Conservation (phyloP, 1,140 invertebrate species). For the Scaptomyza hsui region DNA sequence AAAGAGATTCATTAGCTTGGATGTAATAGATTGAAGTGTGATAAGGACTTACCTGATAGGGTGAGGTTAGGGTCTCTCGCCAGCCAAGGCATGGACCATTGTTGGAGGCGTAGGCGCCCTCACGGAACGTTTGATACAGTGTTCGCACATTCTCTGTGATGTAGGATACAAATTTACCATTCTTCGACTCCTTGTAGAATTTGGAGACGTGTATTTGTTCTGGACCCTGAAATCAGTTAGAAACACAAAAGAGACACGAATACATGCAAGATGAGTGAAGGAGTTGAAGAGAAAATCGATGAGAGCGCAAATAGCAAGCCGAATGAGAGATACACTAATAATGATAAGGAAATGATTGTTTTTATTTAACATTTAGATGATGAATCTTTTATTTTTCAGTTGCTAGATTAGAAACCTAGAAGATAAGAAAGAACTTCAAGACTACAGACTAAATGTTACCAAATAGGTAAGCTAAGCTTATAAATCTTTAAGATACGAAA, state of each 20-base stretch:
- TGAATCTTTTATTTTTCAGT: too few relatives aligned
- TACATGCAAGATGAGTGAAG: constrained; percentile 70
- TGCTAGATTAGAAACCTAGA: too few relatives aligned
- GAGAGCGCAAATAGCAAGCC: constrained; percentile 4
- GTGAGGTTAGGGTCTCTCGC: constrained; percentile 89
- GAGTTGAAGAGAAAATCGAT: constrained; percentile 30
- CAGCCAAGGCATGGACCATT: constrained; percentile 97
- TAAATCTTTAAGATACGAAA: too few relatives aligned
- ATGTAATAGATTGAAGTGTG: neutral
- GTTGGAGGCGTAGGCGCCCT: constrained; percentile 96
- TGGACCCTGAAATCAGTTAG: constrained; percentile 88
- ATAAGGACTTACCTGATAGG: constrained; percentile 68
- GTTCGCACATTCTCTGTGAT: constrained; percentile 95
- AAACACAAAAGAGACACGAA: constrained; percentile 62
- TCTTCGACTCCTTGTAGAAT: constrained; percentile 96
- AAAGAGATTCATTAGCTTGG: neutral
- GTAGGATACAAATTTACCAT: constrained; percentile 94
- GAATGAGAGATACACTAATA: neutral
- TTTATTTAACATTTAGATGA: neutral
- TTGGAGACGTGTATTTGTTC: constrained; percentile 95
- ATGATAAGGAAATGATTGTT: neutral
- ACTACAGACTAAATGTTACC: too few relatives aligned
- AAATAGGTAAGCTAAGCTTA: too few relatives aligned
- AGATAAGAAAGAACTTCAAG: too few relatives aligned
- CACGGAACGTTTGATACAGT: constrained; percentile 94